Evolutionary conservation across 2,888 invertebrate genomes (phyloP).

Genomic region (Diarsia dahlii): DNA sequence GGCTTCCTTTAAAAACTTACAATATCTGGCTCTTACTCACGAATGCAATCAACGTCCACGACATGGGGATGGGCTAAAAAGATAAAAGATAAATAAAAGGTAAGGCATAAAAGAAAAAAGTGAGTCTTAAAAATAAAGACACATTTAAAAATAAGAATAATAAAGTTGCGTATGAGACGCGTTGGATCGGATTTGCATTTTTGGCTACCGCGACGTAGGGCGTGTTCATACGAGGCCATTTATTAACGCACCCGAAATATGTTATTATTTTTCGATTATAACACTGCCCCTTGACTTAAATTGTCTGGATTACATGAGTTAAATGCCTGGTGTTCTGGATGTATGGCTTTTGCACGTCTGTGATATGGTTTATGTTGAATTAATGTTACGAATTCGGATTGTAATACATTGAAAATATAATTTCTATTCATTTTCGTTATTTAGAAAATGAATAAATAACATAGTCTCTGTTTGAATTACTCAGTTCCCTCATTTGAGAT

Average conservation of each 20-base stretch:
- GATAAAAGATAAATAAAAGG: slow-evolving; percentile 67
- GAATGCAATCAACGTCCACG: slow-evolving; percentile 85
- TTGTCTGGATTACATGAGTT: slow-evolving; percentile 36
- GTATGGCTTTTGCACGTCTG: neutral
- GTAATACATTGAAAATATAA: neutral
- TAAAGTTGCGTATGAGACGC: slow-evolving; percentile 72
- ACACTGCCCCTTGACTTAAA: slow-evolving; percentile 41
- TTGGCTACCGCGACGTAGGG: slow-evolving; percentile 74
- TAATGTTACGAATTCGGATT: neutral
- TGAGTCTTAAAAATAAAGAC: slow-evolving; percentile 61
- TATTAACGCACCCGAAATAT: slow-evolving; percentile 48
- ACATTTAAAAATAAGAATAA: slow-evolving; percentile 69
- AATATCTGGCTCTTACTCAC: slow-evolving; percentile 83
- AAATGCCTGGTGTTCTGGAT: slow-evolving; percentile 10
- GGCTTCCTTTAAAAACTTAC: slow-evolving; percentile 80
- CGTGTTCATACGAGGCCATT: slow-evolving; percentile 42
- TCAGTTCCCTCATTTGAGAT: too few species aligned
- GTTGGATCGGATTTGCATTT: slow-evolving; percentile 77
- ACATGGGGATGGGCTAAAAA: slow-evolving; percentile 66
- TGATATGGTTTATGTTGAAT: neutral
- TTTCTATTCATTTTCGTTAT: neutral
- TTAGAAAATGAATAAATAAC: neutral
- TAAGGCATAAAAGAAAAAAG: slow-evolving; percentile 58
- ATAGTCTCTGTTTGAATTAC: too few species aligned
- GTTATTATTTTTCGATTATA: slow-evolving; percentile 55